Evolutionary conservation across 2,797 vertebrate species (phyloP), one percentile per base, ranked within the genome.

Genomic region (Myripristis murdjan): DNA sequence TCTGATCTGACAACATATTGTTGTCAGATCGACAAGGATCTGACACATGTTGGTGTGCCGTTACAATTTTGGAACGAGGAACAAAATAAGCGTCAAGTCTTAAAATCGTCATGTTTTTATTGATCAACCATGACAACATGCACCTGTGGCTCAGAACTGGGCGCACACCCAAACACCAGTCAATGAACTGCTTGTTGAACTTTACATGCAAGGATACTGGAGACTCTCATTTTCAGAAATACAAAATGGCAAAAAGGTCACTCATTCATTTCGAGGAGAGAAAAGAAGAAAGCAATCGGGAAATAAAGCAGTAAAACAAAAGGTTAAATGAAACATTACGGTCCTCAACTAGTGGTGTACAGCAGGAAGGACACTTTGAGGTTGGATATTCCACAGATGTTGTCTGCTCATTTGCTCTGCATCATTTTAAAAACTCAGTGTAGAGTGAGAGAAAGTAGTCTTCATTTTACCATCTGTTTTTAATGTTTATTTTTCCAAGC

Each of bases 71-170:
- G 28, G 28, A 31, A 31, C 2, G 24, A 58, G 64, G 70, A 59
- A 67, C 28, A 31, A 31, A 31, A 31, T 31, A 77, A 14, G 16
- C 46, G 20, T 35, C 66, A 54, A 52, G 58, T 33, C 74, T 23
- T 70, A 52, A 28, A 53, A 77, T 78, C 70, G 55, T 41, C 22
- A 39, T 22, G 23, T 23, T 3, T 71, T 82, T 76, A 72, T 73
- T 78, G 47, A 76, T 78, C 58, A 59, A 72, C 2, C 46, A n/a
- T 63, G 80, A 81, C 60, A 73, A 69, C 55, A 44, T 20, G 52
- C 79, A 81, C 76, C 81, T 87, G 70, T 74, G 73, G 73, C 78
- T 85, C 82, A 52, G 64, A 62, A 59, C 6, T 16, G n/a, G 9
- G 2, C 60, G 5, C 31, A 33, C 23, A n/a, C 18, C 20, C 59